These are phyloP conservation scores for Lithophane socia DNA, from an alignment of 2,888 invertebrate genomes.

Conservation along the genomic window DNA sequence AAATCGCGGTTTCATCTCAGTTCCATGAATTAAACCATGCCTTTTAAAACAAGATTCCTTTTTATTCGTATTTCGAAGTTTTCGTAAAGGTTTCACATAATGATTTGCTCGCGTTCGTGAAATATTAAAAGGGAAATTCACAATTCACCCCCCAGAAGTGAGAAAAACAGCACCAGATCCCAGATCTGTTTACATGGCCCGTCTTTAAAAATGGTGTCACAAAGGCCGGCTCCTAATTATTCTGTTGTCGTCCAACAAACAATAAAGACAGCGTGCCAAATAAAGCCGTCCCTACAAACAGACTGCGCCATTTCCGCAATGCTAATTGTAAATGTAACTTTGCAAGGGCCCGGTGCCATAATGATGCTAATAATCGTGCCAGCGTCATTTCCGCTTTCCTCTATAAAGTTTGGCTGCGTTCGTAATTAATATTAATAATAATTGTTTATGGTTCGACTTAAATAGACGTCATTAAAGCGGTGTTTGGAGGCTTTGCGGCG, in stretches of 20 bases:
- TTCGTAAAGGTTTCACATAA: not conserved
- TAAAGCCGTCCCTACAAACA: slow-evolving; percentile 67
- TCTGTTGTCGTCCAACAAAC: slow-evolving; percentile 54
- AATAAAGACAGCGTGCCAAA: slow-evolving; percentile 73
- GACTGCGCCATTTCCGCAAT: slow-evolving; percentile 64
- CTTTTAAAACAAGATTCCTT: not conserved
- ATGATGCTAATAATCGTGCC: slow-evolving; percentile 59
- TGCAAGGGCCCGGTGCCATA: slow-evolving; percentile 65
- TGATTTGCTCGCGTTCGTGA: not conserved
- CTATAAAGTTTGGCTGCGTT: slow-evolving; percentile 54
- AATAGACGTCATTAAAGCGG: slow-evolving; percentile 31
- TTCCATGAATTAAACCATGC: not conserved
- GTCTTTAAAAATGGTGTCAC: slow-evolving; percentile 44
- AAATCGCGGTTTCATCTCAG: not conserved
- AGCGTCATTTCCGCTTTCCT: slow-evolving; percentile 61
- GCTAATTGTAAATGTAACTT: slow-evolving; percentile 63
- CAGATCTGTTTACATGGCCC: not conserved
- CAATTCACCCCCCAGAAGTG: not conserved
- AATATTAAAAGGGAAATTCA: not conserved
- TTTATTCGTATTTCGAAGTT: not conserved
- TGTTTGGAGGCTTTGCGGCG: slow-evolving; percentile 36
- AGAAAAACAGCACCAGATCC: not conserved
- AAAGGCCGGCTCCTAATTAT: slow-evolving; percentile 46
- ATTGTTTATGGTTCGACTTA: slow-evolving; percentile 52
- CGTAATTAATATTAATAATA: slow-evolving; percentile 38